These are phyloP conservation scores for Byasa hedistus DNA, from an alignment of 2,888 invertebrate genomes.

Conservation along the genomic window DNA sequence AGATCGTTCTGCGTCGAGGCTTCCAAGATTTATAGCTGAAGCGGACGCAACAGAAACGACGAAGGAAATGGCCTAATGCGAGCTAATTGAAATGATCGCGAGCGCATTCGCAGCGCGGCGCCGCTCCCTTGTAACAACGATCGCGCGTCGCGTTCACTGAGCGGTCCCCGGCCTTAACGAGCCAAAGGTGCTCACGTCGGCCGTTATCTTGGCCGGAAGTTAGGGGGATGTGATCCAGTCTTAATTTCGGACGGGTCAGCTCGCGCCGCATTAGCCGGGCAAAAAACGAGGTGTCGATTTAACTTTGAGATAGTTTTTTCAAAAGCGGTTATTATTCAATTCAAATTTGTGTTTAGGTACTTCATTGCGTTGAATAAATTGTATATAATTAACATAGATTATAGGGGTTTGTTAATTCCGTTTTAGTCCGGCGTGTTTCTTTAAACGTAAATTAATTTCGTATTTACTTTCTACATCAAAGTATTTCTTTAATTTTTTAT, in stretches of 20 bases:
- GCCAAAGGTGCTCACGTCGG: slow-evolving; percentile 69
- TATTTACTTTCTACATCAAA: too few relatives aligned
- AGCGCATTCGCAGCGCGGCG: too few relatives aligned
- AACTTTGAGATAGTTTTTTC: slow-evolving; percentile 65
- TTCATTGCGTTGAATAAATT: background rate
- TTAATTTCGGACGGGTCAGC: slow-evolving; percentile 63
- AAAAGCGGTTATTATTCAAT: slow-evolving; percentile 62
- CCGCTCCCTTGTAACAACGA: too few relatives aligned
- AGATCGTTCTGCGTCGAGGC: slow-evolving; percentile 56
- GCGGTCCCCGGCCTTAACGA: slow-evolving; percentile 64
- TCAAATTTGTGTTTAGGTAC: slow-evolving; percentile 59
- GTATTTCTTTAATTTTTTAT: too few relatives aligned
- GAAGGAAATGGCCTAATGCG: slow-evolving; percentile 66
- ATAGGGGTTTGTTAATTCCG: background rate
- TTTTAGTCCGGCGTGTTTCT: too few relatives aligned
- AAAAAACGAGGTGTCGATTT: slow-evolving; percentile 72
- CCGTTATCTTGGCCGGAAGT: slow-evolving; percentile 74
- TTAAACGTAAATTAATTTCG: too few relatives aligned
- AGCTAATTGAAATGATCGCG: slow-evolving; percentile 61
- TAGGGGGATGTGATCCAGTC: slow-evolving; percentile 64
- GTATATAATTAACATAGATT: background rate
- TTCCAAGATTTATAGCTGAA: slow-evolving; percentile 51
- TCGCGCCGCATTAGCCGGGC: slow-evolving; percentile 62
- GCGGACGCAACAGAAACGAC: slow-evolving; percentile 21
- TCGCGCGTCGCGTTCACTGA: slow-evolving; percentile 45